Conservation (phyloP, 2,113 vertebrate species). For the Phyllostomus hastatus region DNA sequence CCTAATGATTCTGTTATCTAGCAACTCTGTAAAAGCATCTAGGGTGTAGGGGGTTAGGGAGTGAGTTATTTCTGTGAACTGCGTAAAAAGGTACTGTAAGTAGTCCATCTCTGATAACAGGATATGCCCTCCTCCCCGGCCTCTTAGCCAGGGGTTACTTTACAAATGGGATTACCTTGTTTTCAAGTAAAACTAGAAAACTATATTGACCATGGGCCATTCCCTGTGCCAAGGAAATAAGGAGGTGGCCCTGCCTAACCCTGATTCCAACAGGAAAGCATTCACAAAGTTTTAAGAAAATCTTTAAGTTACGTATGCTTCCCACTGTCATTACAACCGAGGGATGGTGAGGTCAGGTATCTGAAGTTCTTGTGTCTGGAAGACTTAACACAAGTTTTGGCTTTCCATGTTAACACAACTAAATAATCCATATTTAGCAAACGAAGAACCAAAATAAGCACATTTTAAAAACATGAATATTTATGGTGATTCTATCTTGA, state of each 20-base stretch:
- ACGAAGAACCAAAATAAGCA: not conserved
- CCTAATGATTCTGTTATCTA: not conserved
- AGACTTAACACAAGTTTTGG: not conserved
- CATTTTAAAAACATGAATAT: not conserved
- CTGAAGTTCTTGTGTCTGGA: not conserved
- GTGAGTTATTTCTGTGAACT: not conserved
- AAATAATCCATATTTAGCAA: not conserved
- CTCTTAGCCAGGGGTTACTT: not conserved
- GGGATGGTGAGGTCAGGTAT: not conserved
- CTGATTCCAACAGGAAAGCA: not conserved
- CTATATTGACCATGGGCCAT: not conserved
- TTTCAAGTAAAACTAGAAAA: not conserved
- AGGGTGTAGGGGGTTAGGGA: not conserved
- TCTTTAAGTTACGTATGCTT: not conserved
- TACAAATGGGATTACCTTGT: not conserved
- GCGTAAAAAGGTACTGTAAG: not conserved
- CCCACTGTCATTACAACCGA: not conserved
- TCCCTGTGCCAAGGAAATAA: not conserved
- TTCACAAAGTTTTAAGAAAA: not conserved
- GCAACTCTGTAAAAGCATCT: not conserved
- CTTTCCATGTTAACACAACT: not conserved
- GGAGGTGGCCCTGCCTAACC: not conserved
- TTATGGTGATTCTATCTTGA: not conserved
- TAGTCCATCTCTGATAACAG: not conserved
- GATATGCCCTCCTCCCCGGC: rapidly evolving